Evolutionary conservation across 2,888 invertebrate species (phyloP).

Genomic region (Cartodere bifasciata): DNA sequence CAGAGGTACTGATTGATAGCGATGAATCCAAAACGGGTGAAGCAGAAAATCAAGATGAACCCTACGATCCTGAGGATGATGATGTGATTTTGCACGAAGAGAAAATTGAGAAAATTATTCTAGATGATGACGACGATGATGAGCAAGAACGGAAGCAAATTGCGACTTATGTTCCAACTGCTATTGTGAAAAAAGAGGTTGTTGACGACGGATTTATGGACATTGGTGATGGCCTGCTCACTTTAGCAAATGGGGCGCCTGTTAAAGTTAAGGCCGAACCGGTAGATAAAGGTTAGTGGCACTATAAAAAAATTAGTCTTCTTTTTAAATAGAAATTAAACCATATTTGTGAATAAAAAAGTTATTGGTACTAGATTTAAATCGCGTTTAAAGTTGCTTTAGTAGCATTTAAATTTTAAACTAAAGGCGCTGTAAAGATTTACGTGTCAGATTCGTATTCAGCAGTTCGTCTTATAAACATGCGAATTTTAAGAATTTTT

Average conservation of each 20-base stretch:
- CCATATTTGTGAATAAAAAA: too few species aligned
- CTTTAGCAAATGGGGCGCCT: constrained; percentile 43
- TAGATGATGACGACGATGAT: constrained; percentile 48
- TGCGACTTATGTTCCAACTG: constrained; percentile 10
- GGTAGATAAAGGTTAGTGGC: constrained; percentile 43
- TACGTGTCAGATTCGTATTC: too few species aligned
- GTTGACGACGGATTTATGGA: constrained; percentile 40
- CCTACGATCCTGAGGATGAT: constrained; percentile 46
- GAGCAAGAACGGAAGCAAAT: constrained; percentile 38
- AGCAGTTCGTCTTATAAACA: too few species aligned
- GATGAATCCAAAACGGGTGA: constrained; percentile 18
- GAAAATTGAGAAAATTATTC: constrained; percentile 50
- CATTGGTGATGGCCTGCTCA: constrained; percentile 31
- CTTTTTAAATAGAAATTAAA: too few species aligned
- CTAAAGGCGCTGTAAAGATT: too few species aligned
- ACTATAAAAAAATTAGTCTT: too few species aligned
- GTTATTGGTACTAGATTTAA: too few species aligned
- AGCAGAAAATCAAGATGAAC: constrained; percentile 13
- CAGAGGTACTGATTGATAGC: constrained; percentile 21
- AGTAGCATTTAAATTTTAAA: too few species aligned
- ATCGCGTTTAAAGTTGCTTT: too few species aligned
- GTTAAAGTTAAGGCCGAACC: constrained; percentile 62
- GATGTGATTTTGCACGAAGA: constrained; percentile 58
- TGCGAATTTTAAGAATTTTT: too few species aligned
- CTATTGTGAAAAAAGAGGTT: constrained; percentile 43